Conservation (phyloP, 2,113 vertebrate species). For the Mionectes macconnelli region DNA sequence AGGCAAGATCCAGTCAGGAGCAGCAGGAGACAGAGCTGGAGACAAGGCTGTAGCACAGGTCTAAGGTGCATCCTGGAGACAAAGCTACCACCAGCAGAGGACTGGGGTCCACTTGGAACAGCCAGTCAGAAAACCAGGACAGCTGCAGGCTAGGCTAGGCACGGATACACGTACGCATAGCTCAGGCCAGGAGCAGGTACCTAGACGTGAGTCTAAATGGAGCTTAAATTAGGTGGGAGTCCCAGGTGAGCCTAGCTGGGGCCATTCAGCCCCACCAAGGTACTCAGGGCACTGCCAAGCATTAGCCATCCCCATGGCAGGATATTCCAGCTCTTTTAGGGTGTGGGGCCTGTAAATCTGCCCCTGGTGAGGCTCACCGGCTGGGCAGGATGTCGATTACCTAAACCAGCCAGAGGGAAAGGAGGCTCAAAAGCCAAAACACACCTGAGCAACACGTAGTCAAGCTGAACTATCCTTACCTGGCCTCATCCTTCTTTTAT, state of each 20-base stretch:
- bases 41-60: background rate
- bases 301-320: background rate
- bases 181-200: background rate
- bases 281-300: background rate
- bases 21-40: background rate
- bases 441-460: slow-evolving; percentile 46
- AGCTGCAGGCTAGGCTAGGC: background rate
- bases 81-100: background rate
- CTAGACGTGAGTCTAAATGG: background rate
- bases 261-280: background rate
- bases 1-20: background rate
- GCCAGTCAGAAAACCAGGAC: background rate
- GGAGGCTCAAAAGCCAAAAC: slow-evolving; percentile 23
- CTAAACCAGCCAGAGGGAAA: slow-evolving; percentile 39
- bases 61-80: background rate
- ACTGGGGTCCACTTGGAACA: background rate
- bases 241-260: background rate
- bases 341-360: background rate
- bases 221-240: background rate
- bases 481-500: background rate
- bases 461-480: background rate
- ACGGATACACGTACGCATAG: background rate
- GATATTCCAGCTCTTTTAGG: background rate
- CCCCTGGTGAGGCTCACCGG: background rate
- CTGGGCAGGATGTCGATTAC: slow-evolving; percentile 8